These are phyloP conservation scores for Drosophila navojoa DNA, from an alignment of 1,140 invertebrate genomes.

Conservation along the genomic window DNA sequence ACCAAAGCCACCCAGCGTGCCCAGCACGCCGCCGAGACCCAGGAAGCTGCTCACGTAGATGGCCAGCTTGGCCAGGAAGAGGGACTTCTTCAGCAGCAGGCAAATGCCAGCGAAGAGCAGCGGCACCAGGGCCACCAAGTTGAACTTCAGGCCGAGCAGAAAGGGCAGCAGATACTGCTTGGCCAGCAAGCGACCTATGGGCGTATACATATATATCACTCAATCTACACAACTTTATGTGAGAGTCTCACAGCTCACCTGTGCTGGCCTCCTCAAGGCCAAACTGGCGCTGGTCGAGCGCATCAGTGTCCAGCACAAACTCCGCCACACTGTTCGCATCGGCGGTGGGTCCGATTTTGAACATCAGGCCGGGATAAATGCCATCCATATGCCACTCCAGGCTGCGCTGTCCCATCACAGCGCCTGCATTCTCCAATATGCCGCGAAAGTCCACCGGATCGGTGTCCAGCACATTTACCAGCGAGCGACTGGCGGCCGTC, in stretches of 20 bases:
- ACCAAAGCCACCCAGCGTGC: conserved; percentile 64
- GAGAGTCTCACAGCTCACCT: conserved; percentile 65
- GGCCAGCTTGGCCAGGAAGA: conserved; percentile 89
- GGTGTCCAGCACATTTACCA: conserved; percentile 87
- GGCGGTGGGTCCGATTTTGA: conserved; percentile 88
- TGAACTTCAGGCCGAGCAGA: conserved; percentile 90
- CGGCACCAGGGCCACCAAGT: conserved; percentile 88
- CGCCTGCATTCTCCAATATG: conserved; percentile 88
- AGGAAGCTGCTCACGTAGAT: conserved; percentile 88
- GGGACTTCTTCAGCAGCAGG: conserved; percentile 89
- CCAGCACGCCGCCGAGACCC: conserved; percentile 85
- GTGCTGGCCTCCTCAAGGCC: conserved; percentile 84
- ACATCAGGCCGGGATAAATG: conserved; percentile 88
- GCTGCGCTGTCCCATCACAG: conserved; percentile 88
- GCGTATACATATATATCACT: too few relatives aligned
- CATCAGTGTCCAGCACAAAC: conserved; percentile 87
- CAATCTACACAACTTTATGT: too few relatives aligned
- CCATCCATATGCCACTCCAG: conserved; percentile 89
- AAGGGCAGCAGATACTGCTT: conserved; percentile 89
- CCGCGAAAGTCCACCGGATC: conserved; percentile 89
- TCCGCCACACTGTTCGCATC: conserved; percentile 88
- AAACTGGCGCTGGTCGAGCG: conserved; percentile 83
- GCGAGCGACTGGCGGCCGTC: conserved; percentile 84
- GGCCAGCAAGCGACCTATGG: conserved; percentile 87
- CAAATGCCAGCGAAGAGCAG: conserved; percentile 88